A percentile compares a stretch with the other conserved stretches of the same genome.
Evolutionary conservation across 2,113 vertebrate genomes (phyloP).

Genomic region (Xerus inauris): DNA sequence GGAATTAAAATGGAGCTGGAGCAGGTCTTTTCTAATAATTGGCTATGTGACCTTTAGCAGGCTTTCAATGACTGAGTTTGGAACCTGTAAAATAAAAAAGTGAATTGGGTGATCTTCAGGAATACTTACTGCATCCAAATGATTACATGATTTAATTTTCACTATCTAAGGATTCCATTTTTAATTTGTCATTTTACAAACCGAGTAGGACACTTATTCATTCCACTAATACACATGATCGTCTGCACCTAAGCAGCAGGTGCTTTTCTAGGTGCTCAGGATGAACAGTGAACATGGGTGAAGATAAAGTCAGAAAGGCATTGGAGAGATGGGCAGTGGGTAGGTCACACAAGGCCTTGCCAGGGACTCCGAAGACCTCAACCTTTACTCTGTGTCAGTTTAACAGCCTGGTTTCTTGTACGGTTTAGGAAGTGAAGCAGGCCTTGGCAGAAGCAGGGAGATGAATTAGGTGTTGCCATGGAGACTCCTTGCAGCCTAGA

Average conservation of each 20-base stretch:
- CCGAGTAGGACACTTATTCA: background rate
- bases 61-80: background rate
- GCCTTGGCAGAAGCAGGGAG: background rate
- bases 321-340: background rate
- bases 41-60: background rate
- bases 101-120: background rate
- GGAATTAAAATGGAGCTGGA: background rate
- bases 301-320: background rate
- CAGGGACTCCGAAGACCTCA: background rate
- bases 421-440: background rate
- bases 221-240: background rate
- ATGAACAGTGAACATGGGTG: background rate
- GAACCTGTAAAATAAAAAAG: background rate
- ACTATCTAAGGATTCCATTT: background rate
- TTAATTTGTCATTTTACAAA: background rate
- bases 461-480: background rate
- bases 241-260: background rate
- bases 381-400: background rate
- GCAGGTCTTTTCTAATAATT: background rate
- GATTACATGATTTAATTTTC: background rate
- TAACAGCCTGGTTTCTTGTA: background rate
- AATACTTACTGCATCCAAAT: background rate
- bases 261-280: no score
- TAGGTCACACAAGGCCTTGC: background rate
- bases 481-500: background rate